A percentile compares a stretch with the other conserved stretches of the same genome.
These are phyloP conservation scores for Formica exsecta DNA, from an alignment of 1,140 invertebrate genomes.

Conservation along the genomic window DNA sequence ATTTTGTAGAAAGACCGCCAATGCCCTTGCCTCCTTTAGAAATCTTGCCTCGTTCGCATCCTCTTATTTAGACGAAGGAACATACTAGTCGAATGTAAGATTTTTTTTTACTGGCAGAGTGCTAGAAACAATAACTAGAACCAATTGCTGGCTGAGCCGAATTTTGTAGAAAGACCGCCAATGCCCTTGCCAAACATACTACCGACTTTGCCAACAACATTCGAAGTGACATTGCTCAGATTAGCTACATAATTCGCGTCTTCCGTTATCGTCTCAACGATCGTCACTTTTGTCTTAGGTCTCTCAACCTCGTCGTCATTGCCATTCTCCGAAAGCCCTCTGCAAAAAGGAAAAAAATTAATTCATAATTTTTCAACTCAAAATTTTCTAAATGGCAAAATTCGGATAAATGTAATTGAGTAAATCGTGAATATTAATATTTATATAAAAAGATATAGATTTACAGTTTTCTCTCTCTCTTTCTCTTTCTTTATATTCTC, in stretches of 20 bases:
- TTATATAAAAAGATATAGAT: not conserved
- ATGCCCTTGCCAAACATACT: conserved; percentile 94
- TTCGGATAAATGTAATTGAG: not conserved
- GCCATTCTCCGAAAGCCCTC: conserved; percentile 88
- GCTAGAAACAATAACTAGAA: conserved; percentile 87
- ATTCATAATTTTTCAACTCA: not conserved
- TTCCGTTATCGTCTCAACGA: conserved; percentile 88
- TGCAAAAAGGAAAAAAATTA: conserved; percentile 51
- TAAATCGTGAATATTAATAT: conserved; percentile 1
- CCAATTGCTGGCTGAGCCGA: conserved; percentile 90
- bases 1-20: conserved; percentile 93
- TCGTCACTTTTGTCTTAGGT: conserved; percentile 89
- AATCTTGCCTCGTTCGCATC: conserved; percentile 70
- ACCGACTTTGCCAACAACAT: conserved; percentile 92
- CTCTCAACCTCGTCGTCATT: conserved; percentile 89
- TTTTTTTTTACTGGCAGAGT: conserved; percentile 66
- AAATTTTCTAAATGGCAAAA: not conserved
- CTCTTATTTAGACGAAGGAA: conserved; percentile 78
- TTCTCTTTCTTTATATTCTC: not conserved
- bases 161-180: conserved; percentile 93
- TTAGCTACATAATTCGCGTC: conserved; percentile 90
- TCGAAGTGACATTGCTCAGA: conserved; percentile 91
- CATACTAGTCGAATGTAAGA: conserved; percentile 75
- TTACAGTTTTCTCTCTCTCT: not conserved
- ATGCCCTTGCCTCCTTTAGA: conserved; percentile 94